Percentiles rank a stretch among this genome's conserved stretches.
These are phyloP conservation scores for Chloroclystis v-ata DNA, from an alignment of 2,888 invertebrate species.

Conservation along the genomic window DNA sequence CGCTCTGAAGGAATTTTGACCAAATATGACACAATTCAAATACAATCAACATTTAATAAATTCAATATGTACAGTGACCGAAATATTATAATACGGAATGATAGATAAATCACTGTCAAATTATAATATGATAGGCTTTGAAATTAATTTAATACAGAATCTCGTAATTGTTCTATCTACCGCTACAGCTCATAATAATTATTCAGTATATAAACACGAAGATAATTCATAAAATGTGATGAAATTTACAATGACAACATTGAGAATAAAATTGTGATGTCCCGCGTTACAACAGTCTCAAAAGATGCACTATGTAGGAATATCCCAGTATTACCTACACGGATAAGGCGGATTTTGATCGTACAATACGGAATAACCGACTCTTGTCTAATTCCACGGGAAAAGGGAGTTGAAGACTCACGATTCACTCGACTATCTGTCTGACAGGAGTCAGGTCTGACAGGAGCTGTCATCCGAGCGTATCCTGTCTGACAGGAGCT, in stretches of 20 bases:
- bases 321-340: slow-evolving; percentile 20
- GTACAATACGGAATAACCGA: slow-evolving; percentile 16
- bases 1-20: slow-evolving; percentile 42
- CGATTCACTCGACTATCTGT: too few relatives aligned
- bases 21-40: slow-evolving; percentile 36
- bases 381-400: slow-evolving; percentile 12
- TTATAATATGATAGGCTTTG: slow-evolving; percentile 28
- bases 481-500: slow-evolving; percentile 4
- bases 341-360: slow-evolving; percentile 27
- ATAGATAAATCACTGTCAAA: slow-evolving; percentile 48
- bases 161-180: slow-evolving; percentile 52
- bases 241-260: slow-evolving; percentile 20
- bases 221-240: slow-evolving; percentile 25
- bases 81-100: slow-evolving; percentile 52
- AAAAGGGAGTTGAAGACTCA: slow-evolving; percentile 9
- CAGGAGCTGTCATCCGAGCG: slow-evolving; percentile 51
- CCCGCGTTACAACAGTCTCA: slow-evolving; percentile 25
- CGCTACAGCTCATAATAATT: slow-evolving; percentile 23
- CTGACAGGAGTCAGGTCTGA: not conserved
- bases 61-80: slow-evolving; percentile 39
- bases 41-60: slow-evolving; percentile 35
- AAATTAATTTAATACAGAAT: slow-evolving; percentile 41
- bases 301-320: slow-evolving; percentile 18
- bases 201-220: slow-evolving; percentile 26
- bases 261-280: slow-evolving; percentile 25